Conservation (phyloP, 2,797 vertebrate species). For the Cyclopterus lumpus region DNA sequence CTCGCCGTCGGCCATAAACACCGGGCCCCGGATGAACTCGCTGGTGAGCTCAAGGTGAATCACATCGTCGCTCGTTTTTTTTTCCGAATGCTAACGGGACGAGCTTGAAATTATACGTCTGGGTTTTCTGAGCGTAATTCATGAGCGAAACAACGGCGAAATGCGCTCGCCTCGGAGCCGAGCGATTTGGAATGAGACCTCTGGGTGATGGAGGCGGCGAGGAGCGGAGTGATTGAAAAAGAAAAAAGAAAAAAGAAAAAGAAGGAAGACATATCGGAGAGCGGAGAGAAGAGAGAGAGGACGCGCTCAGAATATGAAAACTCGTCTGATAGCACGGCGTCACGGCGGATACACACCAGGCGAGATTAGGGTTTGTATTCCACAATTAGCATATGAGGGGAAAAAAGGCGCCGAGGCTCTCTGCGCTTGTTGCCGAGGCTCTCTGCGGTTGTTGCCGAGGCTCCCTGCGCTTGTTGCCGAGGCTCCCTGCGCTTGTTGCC, state of each 20-base stretch:
- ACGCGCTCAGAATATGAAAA: conserved; percentile 55
- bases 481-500: conserved; percentile 44
- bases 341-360: conserved; percentile 51
- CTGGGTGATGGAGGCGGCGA: conserved; percentile 33
- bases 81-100: conserved; percentile 54
- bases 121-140: conserved; percentile 52
- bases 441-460: conserved; percentile 47
- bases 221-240: conserved; percentile 53
- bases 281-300: conserved; percentile 4
- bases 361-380: conserved; percentile 70
- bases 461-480: conserved; percentile 42
- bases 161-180: conserved; percentile 26
- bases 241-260: not conserved
- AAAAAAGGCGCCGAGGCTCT: conserved; percentile 40
- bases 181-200: conserved; percentile 50
- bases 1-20: conserved; percentile 31
- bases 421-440: conserved; percentile 44
- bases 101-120: not conserved
- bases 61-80: conserved; percentile 34
- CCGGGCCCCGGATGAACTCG: conserved; percentile 39
- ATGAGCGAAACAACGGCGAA: conserved; percentile 48
- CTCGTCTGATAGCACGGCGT: conserved; percentile 34
- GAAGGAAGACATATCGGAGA: conserved; percentile 33
- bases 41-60: conserved; percentile 66
- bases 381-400: conserved; percentile 70